phyloP scores from a whole-genome alignment of 2,797 vertebrate genomes.

The Alexandromys oeconomus region DNA sequence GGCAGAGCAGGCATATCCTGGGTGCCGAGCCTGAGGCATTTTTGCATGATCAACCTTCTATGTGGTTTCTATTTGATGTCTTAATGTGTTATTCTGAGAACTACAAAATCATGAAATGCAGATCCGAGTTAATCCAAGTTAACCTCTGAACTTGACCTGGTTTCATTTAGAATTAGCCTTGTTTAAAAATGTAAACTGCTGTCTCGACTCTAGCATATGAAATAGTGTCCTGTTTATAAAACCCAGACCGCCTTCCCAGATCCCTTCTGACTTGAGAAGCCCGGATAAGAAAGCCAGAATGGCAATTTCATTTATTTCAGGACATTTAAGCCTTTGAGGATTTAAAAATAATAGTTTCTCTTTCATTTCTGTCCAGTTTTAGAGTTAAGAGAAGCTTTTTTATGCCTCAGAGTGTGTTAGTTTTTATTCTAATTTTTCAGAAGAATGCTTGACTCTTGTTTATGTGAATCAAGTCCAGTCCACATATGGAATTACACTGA shows the following conservation, averaged over 20 bases:
- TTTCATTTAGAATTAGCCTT: conserved; percentile 71
- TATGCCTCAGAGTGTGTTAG: conserved; percentile 15
- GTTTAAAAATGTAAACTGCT: conserved; percentile 67
- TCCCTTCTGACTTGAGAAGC: conserved; percentile 44
- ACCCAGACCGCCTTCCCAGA: not conserved
- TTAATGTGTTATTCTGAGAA: conserved; percentile 73
- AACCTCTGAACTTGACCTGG: conserved; percentile 70
- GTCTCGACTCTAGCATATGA: conserved; percentile 27
- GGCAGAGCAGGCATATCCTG: not conserved
- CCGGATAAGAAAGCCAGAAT: not conserved
- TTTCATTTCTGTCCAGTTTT: not conserved
- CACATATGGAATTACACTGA: conserved; percentile 52
- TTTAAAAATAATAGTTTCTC: conserved; percentile 52
- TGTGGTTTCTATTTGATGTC: conserved; percentile 67
- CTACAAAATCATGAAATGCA: conserved; percentile 39
- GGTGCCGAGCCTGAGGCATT: conserved; percentile 1
- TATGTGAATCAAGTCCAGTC: conserved; percentile 47
- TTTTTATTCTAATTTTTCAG: conserved; percentile 54
- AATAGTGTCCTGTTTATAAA: conserved; percentile 66
- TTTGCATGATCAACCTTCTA: conserved; percentile 52
- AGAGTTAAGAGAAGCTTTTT: conserved; percentile 6
- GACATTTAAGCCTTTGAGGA: conserved; percentile 17
- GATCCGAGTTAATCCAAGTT: conserved; percentile 68
- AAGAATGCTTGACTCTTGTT: conserved; percentile 58
- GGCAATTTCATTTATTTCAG: conserved; percentile 2